Evolutionary conservation across 2,888 invertebrate genomes (phyloP).

Genomic region (Diploptera punctata): DNA sequence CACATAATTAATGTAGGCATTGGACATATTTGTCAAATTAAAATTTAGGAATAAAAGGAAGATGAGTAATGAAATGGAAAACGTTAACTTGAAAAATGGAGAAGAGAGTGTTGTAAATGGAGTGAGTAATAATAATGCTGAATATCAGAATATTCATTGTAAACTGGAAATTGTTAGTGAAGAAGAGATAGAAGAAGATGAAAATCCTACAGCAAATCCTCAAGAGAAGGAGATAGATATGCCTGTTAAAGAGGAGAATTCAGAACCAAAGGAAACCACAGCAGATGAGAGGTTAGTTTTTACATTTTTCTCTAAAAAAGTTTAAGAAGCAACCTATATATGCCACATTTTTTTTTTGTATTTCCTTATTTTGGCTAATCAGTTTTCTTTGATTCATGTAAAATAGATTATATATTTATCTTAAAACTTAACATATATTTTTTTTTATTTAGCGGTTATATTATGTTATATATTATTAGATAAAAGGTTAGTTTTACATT

Average conservation of each 20-base stretch:
- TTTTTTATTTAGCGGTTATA: too few species aligned
- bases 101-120: neutral
- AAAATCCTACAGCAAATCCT: neutral
- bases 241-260: constrained; percentile 20
- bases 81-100: neutral
- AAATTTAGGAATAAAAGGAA: neutral
- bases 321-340: neutral
- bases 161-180: constrained; percentile 6
- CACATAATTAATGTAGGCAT: neutral
- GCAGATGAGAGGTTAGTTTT: constrained; percentile 37
- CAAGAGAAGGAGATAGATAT: neutral
- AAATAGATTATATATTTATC: neutral
- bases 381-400: neutral
- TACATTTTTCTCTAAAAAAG: neutral
- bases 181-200: neutral
- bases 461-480: too few species aligned
- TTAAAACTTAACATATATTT: too few species aligned
- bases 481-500: too few species aligned
- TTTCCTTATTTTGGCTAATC: neutral
- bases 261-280: constrained; percentile 28
- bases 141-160: neutral
- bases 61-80: neutral
- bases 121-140: neutral
- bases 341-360: neutral
- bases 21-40: neutral